Evolutionary conservation across 2,888 invertebrate genomes (phyloP).

Genomic region (Dicranocentrus wangi): DNA sequence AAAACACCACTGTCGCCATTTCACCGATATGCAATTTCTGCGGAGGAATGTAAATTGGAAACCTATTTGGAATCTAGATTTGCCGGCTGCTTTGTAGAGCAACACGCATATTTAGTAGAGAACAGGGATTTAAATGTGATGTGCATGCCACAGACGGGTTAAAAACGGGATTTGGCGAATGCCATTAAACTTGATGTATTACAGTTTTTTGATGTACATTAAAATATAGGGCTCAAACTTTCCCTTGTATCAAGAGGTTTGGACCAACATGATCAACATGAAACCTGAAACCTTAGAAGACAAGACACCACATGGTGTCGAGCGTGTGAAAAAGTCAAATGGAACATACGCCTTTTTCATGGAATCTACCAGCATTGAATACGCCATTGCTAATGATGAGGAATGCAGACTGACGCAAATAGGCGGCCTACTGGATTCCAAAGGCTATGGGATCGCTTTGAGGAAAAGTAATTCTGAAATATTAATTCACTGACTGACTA

Average conservation of each 20-base stretch:
- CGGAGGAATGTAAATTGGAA: slow-evolving; percentile 58
- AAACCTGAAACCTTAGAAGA: slow-evolving; percentile 79
- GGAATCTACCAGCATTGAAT: slow-evolving; percentile 94
- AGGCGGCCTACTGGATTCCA: slow-evolving; percentile 87
- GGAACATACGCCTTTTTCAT: slow-evolving; percentile 97
- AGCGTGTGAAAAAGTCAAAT: slow-evolving; percentile 79
- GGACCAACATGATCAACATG: slow-evolving; percentile 70
- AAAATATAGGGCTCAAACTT: slow-evolving; percentile 63
- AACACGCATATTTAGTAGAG: too few relatives aligned
- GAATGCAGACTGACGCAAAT: slow-evolving; percentile 74
- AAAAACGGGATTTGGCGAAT: not conserved
- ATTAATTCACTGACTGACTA: too few relatives aligned
- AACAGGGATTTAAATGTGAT: too few relatives aligned
- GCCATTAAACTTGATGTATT: slow-evolving; percentile 1
- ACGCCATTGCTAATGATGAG: slow-evolving; percentile 79
- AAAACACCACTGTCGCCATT: not conserved
- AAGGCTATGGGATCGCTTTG: slow-evolving; percentile 97
- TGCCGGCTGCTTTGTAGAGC: too few relatives aligned
- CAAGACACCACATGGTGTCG: slow-evolving; percentile 85
- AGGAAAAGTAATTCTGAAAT: slow-evolving; percentile 85
- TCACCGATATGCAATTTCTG: not conserved
- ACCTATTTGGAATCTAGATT: not conserved
- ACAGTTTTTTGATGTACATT: not conserved
- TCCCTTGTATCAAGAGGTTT: slow-evolving; percentile 72
- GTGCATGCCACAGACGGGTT: too few relatives aligned